Conservation (phyloP, 2,113 vertebrate genomes). For the Sorex fumeus region DNA sequence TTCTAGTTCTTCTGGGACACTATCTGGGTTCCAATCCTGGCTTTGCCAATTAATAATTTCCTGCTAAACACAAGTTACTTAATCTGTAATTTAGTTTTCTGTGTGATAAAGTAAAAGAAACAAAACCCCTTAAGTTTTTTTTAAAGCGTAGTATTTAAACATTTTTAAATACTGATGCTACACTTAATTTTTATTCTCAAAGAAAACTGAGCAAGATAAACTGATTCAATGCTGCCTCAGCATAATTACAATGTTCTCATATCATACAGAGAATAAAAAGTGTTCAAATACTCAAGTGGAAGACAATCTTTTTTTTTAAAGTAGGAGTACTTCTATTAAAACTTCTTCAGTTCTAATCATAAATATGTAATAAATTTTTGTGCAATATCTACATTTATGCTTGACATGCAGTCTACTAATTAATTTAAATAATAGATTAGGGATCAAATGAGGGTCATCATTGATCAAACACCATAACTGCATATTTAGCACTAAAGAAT, state of each 20-base stretch:
- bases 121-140: no score
- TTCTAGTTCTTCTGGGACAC: background rate
- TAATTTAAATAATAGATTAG: no score
- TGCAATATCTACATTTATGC: no score
- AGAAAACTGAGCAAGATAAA: conserved; percentile 60
- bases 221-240: conserved; percentile 57
- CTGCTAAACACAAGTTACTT: background rate
- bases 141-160: conserved; percentile 48
- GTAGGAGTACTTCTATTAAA: no score
- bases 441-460: no score
- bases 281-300: background rate
- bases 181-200: conserved; percentile 68
- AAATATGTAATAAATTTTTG: no score
- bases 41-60: background rate
- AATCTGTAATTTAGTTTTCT: background rate
- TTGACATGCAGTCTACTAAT: no score
- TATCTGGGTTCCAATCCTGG: background rate
- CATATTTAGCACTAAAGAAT: no score
- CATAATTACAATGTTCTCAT: conserved; percentile 65
- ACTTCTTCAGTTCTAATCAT: no score
- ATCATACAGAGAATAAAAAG: conserved; percentile 58
- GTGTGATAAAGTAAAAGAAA: background rate
- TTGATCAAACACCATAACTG: no score
- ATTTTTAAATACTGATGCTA: conserved; percentile 65
- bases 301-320: conserved; percentile 26